Conservation (phyloP, 1,140 invertebrate species). For the Metopolophium dirhodum region DNA sequence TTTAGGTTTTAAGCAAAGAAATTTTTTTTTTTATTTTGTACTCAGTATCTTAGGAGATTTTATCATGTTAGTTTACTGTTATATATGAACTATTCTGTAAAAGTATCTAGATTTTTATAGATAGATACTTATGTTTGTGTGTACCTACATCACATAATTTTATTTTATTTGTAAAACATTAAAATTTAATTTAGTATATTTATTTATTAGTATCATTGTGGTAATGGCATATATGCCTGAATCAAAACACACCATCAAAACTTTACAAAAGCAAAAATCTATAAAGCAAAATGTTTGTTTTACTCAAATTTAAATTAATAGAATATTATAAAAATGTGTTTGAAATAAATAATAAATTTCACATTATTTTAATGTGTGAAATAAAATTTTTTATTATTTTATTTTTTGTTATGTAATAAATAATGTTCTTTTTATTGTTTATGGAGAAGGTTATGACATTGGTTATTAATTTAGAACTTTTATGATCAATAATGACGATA, state of each 20-base stretch:
- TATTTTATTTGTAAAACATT: background rate
- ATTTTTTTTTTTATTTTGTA: background rate
- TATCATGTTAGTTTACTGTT: background rate
- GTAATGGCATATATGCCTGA: background rate
- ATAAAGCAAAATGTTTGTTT: background rate
- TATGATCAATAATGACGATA: background rate
- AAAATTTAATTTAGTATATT: background rate
- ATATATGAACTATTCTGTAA: background rate
- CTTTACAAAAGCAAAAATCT: background rate
- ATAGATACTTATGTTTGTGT: background rate
- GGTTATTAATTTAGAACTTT: background rate
- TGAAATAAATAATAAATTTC: too few relatives aligned
- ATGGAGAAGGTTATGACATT: background rate
- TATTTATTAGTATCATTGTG: background rate
- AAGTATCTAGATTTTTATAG: background rate
- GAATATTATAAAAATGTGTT: too few relatives aligned
- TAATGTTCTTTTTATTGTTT: background rate
- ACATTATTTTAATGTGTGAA: too few relatives aligned
- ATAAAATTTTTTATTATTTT: constrained; percentile 6
- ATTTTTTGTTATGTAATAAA: constrained; percentile 25
- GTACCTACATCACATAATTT: constrained; percentile 1
- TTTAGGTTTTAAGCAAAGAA: background rate
- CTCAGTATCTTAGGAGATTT: background rate
- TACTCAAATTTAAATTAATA: background rate
- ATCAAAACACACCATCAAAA: background rate